Evolutionary conservation across 2,113 vertebrate species (phyloP), one percentile per base, ranked within the genome.

Genomic region (Lichenostomus cassidix): DNA sequence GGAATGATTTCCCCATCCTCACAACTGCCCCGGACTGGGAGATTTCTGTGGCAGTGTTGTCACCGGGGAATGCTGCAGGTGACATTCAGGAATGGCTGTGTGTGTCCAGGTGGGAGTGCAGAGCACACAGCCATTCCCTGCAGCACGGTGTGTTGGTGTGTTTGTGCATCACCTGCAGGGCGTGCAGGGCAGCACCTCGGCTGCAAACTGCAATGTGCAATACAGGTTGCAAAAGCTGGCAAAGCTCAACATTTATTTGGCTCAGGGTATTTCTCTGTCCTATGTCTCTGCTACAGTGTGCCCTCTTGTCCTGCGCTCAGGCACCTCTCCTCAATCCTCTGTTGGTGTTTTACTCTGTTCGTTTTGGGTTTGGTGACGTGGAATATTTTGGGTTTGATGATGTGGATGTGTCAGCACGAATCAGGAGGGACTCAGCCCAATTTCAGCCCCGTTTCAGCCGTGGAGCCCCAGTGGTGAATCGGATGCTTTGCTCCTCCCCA

Each of bases 191-290:
- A 42, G 62, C 33, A 7, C 28, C 93, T 83, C 20, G 71, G 88
- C 78, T 94, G 94, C 95, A 81, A 77, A 58, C 93, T 96, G 93
- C 62, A 44, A 95, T 49, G 87, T 92, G 88, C 91, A 84, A 81
- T 83, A 69, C 58, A 94, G 95, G 95, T 78, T 63, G 93, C 93
- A 95, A 90, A 95, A 85, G 94, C 80, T 83, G 83, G 88, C 71
- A 56, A 56, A 69, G 78, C 29, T 21, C 71, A 92, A 90, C 76
- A 83, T 74, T 55, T 80, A n/a, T 87, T 85, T 83, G 93, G 85
- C 94, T 96, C 97, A 97, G 95, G 94, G 96, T 96, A 78, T 89
- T 96, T 64, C 81, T 84, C 68, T 63, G 68, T 94, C 96, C 19
- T 35, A 29, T 5, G 85, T 87, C 96, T 94, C 31, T 14, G 65